Percentiles rank a stretch among this genome's conserved stretches.
phyloP scores from a whole-genome alignment of 2,888 invertebrate species.

The Cantharis flavilabris region DNA sequence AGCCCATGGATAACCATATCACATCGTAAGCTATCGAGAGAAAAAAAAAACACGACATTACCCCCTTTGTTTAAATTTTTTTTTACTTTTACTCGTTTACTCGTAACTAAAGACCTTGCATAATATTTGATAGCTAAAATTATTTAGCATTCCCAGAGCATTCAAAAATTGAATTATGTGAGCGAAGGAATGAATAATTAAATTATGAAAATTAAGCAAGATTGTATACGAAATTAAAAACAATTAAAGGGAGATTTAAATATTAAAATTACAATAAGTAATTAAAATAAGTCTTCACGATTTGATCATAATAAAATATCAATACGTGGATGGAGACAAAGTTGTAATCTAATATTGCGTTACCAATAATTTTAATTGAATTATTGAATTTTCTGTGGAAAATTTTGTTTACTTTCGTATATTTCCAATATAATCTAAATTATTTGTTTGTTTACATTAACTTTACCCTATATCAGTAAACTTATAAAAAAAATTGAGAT shows the following conservation, averaged over 20 bases:
- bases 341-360: neutral
- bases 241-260: neutral
- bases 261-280: neutral
- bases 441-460: neutral
- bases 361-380: neutral
- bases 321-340: no score
- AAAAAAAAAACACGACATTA: no score
- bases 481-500: neutral
- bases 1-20: no score
- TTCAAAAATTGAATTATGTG: neutral
- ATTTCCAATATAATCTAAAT: neutral
- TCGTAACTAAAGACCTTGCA: neutral
- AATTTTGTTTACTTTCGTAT: neutral
- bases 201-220: neutral
- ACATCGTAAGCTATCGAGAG: no score
- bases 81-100: no score
- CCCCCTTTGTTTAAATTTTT: no score
- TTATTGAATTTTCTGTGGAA: neutral
- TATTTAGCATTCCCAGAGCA: neutral
- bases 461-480: neutral
- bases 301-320: neutral
- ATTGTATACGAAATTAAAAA: neutral
- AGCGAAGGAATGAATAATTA: neutral
- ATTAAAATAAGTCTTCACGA: neutral
- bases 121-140: neutral